Percentiles rank a stretch among this genome's conserved stretches.
Evolutionary conservation across 2,888 invertebrate species (phyloP).

Genomic region (Trypoxylon attenuatum): DNA sequence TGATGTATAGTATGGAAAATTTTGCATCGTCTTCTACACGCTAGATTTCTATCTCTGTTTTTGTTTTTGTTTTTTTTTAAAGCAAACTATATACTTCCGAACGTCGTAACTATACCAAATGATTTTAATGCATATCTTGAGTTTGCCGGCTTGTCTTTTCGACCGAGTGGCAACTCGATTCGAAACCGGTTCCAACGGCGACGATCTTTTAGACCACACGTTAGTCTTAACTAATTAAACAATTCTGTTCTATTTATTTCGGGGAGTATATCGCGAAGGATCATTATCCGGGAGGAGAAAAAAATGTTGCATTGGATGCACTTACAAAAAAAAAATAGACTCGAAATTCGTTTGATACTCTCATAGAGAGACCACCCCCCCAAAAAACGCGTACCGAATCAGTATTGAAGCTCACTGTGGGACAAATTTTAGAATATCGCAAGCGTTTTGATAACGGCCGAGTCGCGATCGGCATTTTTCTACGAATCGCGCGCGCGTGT

Average conservation of each 20-base stretch:
- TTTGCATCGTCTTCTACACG: constrained; percentile 30
- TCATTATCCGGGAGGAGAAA: no score
- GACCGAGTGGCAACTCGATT: constrained; percentile 13
- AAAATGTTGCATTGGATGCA: constrained; percentile 28
- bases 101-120: constrained; percentile 44
- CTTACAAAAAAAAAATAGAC: constrained; percentile 13
- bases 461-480: neutral
- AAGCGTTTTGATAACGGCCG: constrained; percentile 1
- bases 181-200: constrained; percentile 6
- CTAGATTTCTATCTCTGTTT: constrained; percentile 20
- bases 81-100: constrained; percentile 36
- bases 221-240: no score
- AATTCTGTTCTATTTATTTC: constrained; percentile 34
- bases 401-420: constrained; percentile 32
- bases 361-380: neutral
- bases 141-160: constrained; percentile 23
- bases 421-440: constrained; percentile 1
- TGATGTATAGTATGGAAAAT: constrained; percentile 34
- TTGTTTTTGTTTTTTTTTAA: constrained; percentile 14
- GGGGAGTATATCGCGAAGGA: constrained; percentile 24
- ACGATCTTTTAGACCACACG: no score
- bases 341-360: constrained; percentile 16
- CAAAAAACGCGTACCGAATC: constrained; percentile 20
- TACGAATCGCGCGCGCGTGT: no score
- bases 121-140: constrained; percentile 41